phyloP scores from a whole-genome alignment of 2,797 vertebrate species.

The Sardinella longiceps region DNA sequence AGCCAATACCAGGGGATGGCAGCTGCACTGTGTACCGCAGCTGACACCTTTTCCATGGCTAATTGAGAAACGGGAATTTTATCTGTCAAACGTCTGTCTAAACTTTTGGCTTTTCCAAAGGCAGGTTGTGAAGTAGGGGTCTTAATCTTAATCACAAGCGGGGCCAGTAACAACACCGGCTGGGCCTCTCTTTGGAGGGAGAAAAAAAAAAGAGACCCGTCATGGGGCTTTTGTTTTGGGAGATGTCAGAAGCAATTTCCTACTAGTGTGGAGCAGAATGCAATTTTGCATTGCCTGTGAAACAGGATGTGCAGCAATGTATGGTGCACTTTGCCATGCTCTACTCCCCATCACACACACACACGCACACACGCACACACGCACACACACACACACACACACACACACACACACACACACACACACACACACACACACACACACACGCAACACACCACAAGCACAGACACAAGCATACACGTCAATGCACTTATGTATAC shows the following conservation, averaged over 20 bases:
- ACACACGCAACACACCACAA: not conserved
- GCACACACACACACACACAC: no score
- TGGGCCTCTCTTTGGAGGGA: not conserved
- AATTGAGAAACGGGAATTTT: not conserved
- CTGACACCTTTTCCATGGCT: not conserved
- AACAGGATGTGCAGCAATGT: not conserved
- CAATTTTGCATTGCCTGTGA: not conserved
- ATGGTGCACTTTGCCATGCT: not conserved
- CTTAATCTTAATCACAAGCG: not conserved
- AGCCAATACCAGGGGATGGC: not conserved
- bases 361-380: no score
- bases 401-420: not conserved
- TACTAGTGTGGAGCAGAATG: not conserved
- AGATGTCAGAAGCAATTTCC: constrained; percentile 6
- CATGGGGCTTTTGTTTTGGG: not conserved
- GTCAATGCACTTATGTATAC: not conserved
- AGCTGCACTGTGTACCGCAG: not conserved
- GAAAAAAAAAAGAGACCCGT: not conserved
- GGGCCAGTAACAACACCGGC: not conserved
- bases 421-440: not conserved
- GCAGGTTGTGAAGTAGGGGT: not conserved
- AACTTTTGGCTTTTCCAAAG: not conserved
- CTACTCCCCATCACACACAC: not conserved
- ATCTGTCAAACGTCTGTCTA: not conserved
- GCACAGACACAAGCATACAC: not conserved